phyloP scores from a whole-genome alignment of 2,888 invertebrate species.

The Drosophila anomelani region DNA sequence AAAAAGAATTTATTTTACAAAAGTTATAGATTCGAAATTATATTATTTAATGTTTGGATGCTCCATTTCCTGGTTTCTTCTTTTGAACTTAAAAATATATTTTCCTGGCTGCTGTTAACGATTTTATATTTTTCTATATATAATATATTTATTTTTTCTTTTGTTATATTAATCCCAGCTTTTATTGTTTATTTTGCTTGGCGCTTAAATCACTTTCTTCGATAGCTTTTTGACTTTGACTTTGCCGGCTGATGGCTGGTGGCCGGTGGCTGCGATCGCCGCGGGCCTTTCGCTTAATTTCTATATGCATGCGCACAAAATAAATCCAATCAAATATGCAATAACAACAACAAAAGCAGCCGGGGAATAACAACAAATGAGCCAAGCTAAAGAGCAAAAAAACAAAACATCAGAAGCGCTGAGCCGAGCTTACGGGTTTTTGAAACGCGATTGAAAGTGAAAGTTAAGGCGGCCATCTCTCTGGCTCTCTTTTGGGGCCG shows the following conservation, averaged over 20 bases:
- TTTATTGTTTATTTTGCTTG: constrained; percentile 10
- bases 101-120: background rate
- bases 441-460: constrained; percentile 78
- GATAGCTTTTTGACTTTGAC: constrained; percentile 26
- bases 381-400: constrained; percentile 22
- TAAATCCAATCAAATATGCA: constrained; percentile 49
- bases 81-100: background rate
- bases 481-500: constrained; percentile 15
- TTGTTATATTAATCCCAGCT: background rate
- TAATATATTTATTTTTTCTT: background rate
- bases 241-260: constrained; percentile 3
- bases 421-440: constrained; percentile 61
- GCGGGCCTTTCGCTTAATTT: constrained; percentile 74
- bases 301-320: constrained; percentile 67
- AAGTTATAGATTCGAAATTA: too few species aligned
- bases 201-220: constrained; percentile 65
- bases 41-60: too few species aligned
- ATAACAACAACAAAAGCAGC: constrained; percentile 52
- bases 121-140: too few species aligned
- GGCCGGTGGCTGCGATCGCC: constrained; percentile 20
- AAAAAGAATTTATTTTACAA: background rate
- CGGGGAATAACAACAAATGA: background rate
- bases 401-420: constrained; percentile 31
- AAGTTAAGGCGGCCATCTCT: constrained; percentile 51
- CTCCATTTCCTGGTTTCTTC: background rate